Evolutionary conservation across 2,888 invertebrate species (phyloP).

Genomic region (Microdon myrmicae): DNA sequence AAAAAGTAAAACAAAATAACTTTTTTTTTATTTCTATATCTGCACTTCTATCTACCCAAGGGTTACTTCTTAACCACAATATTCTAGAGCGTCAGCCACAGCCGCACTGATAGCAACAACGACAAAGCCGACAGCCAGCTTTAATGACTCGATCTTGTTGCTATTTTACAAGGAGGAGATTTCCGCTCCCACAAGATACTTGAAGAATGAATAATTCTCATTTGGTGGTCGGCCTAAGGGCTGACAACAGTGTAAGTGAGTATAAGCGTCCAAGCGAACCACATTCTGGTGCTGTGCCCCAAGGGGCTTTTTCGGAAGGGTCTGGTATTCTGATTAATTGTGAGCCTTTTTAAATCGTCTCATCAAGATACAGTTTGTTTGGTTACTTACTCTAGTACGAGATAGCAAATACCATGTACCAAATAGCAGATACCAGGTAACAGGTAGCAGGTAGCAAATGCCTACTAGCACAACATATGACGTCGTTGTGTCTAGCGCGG

Average conservation of each 20-base stretch:
- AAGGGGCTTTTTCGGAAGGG: constrained; percentile 44
- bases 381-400: no score
- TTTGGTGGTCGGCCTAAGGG: constrained; percentile 49
- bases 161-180: constrained; percentile 43
- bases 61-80: constrained; percentile 45
- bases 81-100: constrained; percentile 39
- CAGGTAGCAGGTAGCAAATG: no score
- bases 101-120: constrained; percentile 17
- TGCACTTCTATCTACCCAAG: constrained; percentile 40
- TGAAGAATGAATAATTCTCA: constrained; percentile 48
- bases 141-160: no score
- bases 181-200: constrained; percentile 51
- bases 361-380: no score
- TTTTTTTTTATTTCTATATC: constrained; percentile 28
- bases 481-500: constrained; percentile 42
- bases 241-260: no score
- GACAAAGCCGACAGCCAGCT: background rate
- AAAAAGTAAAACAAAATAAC: constrained; percentile 19
- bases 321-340: constrained; percentile 47
- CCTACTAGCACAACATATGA: constrained; percentile 19
- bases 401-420: no score
- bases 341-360: constrained; percentile 33
- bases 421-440: no score
- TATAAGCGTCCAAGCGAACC: constrained; percentile 51
- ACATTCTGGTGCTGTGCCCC: constrained; percentile 47